Percentiles rank a stretch among this genome's conserved stretches.
Conservation (phyloP, 2,113 vertebrate genomes). For the Pelobates fuscus region DNA sequence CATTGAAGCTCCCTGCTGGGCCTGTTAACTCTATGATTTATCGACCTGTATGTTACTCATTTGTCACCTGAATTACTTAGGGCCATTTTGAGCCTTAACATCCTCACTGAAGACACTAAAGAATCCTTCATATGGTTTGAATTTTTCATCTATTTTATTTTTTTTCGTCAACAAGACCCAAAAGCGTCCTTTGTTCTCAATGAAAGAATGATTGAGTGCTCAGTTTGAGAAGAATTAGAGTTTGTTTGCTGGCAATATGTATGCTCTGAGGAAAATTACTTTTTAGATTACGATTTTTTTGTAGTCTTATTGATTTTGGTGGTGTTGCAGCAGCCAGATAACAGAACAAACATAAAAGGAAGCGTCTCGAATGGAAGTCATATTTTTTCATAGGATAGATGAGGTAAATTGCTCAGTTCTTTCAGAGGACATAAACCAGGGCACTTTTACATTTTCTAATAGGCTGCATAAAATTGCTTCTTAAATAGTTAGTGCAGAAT, state of each 20-base stretch:
- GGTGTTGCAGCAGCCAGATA: slow-evolving; percentile 56
- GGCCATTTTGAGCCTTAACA: background rate
- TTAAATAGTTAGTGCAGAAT: slow-evolving; percentile 1
- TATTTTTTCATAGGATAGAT: slow-evolving; percentile 43
- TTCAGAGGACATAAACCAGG: slow-evolving; percentile 27
- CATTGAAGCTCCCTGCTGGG: background rate
- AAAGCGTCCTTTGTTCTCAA: slow-evolving; percentile 31
- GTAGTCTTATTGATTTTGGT: slow-evolving; percentile 51
- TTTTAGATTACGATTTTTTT: slow-evolving; percentile 46
- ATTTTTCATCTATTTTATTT: background rate
- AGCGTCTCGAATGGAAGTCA: slow-evolving; percentile 52
- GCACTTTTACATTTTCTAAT: background rate
- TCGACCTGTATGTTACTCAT: background rate
- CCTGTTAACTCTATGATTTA: background rate
- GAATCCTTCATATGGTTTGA: no score
- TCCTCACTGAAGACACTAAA: background rate
- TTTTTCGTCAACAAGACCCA: background rate
- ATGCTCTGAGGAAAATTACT: slow-evolving; percentile 51
- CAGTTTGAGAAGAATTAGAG: slow-evolving; percentile 54
- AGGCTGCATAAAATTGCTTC: background rate
- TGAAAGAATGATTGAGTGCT: slow-evolving; percentile 55
- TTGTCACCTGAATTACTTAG: slow-evolving; percentile 7
- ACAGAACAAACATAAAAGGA: slow-evolving; percentile 54
- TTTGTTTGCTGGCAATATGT: slow-evolving; percentile 42
- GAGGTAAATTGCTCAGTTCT: slow-evolving; percentile 14